phyloP scores from a whole-genome alignment of 1,140 invertebrate genomes.

The Coelopa frigida region DNA sequence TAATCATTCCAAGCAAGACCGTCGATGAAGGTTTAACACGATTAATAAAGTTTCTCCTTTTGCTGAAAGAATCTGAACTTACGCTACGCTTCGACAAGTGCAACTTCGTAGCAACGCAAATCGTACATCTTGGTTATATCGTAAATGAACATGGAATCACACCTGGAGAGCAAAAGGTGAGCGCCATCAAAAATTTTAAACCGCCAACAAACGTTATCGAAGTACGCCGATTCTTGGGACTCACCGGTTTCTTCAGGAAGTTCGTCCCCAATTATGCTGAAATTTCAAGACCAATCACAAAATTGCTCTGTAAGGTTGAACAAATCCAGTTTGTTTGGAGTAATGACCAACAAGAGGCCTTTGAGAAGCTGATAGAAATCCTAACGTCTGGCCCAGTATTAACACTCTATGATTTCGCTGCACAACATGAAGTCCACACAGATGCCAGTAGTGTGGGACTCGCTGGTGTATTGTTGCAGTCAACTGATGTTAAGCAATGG shows the following conservation, averaged over 20 bases:
- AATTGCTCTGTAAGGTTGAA: constrained; percentile 14
- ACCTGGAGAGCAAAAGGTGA: neutral
- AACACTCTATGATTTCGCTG: constrained; percentile 13
- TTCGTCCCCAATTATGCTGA: constrained; percentile 41
- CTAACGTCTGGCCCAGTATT: constrained; percentile 16
- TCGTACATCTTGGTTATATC: constrained; percentile 12
- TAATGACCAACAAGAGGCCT: constrained; percentile 2
- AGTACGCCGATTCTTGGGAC: constrained; percentile 2
- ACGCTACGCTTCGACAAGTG: constrained; percentile 8
- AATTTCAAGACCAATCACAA: constrained; percentile 30
- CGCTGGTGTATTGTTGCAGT: constrained; percentile 20
- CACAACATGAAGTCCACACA: constrained; percentile 20
- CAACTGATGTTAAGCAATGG: constrained; percentile 9
- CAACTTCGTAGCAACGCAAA: constrained; percentile 5
- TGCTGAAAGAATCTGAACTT: neutral
- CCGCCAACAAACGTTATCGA: neutral
- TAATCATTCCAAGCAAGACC: constrained; percentile 17
- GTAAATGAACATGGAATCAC: constrained; percentile 2
- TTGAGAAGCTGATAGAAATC: constrained; percentile 12
- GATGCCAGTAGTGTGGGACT: constrained; percentile 19
- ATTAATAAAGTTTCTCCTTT: constrained; percentile 6
- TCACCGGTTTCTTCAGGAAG: constrained; percentile 33
- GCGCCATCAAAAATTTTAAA: constrained; percentile 1
- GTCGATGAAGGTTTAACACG: constrained; percentile 16
- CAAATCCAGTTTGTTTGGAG: constrained; percentile 4